Conservation (phyloP, 2,113 vertebrate species). For the Maccullochella peelii region DNA sequence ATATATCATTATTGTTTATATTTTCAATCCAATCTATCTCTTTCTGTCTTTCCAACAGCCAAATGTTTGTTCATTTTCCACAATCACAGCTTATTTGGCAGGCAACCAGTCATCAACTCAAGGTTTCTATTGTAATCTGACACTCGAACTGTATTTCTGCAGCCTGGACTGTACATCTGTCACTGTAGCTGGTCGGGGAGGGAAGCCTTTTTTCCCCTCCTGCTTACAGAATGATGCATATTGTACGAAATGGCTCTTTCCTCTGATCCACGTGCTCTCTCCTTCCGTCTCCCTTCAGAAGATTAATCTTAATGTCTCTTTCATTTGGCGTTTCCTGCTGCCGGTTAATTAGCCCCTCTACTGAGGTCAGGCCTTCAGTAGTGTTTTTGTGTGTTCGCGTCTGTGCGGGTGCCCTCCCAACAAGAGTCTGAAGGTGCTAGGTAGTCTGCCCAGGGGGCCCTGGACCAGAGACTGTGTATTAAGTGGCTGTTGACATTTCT, state of each 20-base stretch:
- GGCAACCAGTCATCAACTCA: background rate
- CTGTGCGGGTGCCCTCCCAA: background rate
- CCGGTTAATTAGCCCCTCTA: conserved; percentile 38
- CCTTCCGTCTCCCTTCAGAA: conserved; percentile 14
- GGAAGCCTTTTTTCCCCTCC: background rate
- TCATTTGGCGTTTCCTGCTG: conserved; percentile 52
- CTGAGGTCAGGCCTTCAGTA: background rate
- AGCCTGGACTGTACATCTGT: conserved; percentile 40
- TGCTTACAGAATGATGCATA: conserved; percentile 36
- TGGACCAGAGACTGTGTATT: background rate
- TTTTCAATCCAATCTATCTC: background rate
- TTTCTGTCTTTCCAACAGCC: background rate
- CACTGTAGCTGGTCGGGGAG: conserved; percentile 13
- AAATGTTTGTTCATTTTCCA: background rate
- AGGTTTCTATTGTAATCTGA: background rate
- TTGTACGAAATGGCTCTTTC: conserved; percentile 16
- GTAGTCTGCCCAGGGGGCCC: background rate
- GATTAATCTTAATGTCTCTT: conserved; percentile 48
- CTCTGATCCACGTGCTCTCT: conserved; percentile 9
- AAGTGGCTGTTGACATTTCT: background rate
- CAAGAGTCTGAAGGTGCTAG: background rate
- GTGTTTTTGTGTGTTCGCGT: background rate
- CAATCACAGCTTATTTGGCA: conserved; percentile 23
- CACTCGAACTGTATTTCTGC: background rate
- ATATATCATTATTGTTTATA: no score